These are phyloP conservation scores for Brachyhypopomus gauderio DNA, from an alignment of 2,113 vertebrate species.

Conservation along the genomic window DNA sequence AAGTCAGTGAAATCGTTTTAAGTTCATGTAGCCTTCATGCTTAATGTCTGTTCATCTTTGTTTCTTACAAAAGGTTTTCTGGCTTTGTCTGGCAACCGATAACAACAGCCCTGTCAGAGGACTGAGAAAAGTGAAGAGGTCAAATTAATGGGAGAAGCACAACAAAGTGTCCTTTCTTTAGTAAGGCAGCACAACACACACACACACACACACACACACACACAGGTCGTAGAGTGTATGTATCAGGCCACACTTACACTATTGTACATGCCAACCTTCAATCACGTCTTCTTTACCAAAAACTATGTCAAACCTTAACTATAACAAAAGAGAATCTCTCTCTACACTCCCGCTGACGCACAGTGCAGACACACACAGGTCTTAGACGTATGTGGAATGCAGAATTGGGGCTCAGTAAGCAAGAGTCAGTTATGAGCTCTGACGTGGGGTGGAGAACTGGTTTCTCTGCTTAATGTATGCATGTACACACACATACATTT, in stretches of 20 bases:
- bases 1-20: background rate
- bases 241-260: conserved; percentile 13
- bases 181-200: conserved; percentile 80
- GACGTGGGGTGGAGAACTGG: conserved; percentile 57
- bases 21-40: background rate
- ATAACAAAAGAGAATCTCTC: conserved; percentile 23
- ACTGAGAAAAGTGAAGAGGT: conserved; percentile 76
- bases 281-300: conserved; percentile 34
- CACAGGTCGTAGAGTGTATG: background rate
- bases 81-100: conserved; percentile 56
- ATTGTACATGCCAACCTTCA: conserved; percentile 42
- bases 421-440: conserved; percentile 58
- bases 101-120: conserved; percentile 83
- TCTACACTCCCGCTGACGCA: conserved; percentile 5
- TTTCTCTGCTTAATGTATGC: conserved; percentile 26
- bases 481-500: background rate
- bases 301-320: conserved; percentile 21
- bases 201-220: conserved; percentile 43
- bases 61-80: background rate
- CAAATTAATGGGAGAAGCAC: conserved; percentile 76
- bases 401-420: conserved; percentile 58
- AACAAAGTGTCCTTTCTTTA: conserved; percentile 68
- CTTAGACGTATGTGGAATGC: conserved; percentile 1
- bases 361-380: conserved; percentile 35
- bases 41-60: background rate